Base-by-base conservation (phyloP, 2,888 invertebrate genomes). In the Xanthorhoe spadicearia region DNA sequence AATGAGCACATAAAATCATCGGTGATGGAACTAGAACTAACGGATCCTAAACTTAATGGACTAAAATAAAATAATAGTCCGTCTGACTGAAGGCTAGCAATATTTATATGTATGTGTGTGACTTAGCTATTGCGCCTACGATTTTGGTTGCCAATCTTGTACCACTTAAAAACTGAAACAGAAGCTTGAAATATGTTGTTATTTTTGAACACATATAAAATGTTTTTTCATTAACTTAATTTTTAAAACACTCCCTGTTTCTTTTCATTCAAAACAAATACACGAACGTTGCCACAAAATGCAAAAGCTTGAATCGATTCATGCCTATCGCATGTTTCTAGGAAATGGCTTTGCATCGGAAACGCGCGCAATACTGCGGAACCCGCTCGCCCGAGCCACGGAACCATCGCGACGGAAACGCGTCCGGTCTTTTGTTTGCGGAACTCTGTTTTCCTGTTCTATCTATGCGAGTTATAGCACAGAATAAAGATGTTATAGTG, bases 31-130 rank as follows among this genome's bases (percentile, higher is more conserved):
- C 56, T 55, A 46, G 32, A 4, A 15, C 19, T 68, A 64, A 64
- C 68, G 68, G 68, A 53, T 61, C 32, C 28, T 9, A 55, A 55
- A 62, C 59, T 66, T 64, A 61, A 68, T 68, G 51, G 62, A 48
- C 62, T 52, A 52, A 60, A 51, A 60, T 61, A 23, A 49, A 54
- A 38, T 43, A 51, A 59, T 63, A 52, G 51, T n/a, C 28, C 28
- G 28, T 28, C 28, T 28, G 28, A 28, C 28, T 28, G 28, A 28
- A 28, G 28, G 28, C 28, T n/a, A n/a, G n/a, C n/a, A n/a, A n/a
- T n/a, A n/a, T n/a, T n/a, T n/a, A n/a, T n/a, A n/a, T n/a, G n/a
- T n/a, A n/a, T n/a, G n/a, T n/a, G n/a, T n/a, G n/a, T n/a, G n/a
- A n/a, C n/a, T n/a, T n/a, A n/a, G n/a, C n/a, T n/a, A n/a, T n/a